These are phyloP conservation scores for Peromyscus melanophrys DNA, from an alignment of 2,797 vertebrate genomes.

Conservation along the genomic window DNA sequence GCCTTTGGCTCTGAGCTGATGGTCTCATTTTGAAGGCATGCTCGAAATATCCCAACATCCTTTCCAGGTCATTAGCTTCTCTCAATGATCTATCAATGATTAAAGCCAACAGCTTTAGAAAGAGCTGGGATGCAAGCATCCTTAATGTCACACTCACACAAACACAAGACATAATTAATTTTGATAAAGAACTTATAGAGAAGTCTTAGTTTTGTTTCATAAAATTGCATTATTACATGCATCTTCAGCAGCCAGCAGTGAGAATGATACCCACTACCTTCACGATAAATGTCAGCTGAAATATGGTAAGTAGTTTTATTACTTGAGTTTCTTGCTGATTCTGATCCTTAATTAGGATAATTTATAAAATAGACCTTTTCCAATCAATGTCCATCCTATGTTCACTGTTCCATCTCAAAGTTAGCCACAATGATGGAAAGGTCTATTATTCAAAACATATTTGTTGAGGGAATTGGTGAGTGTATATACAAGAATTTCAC, in stretches of 20 bases:
- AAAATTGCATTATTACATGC: slow-evolving; percentile 32
- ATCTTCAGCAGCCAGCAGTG: not conserved
- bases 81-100: slow-evolving; percentile 34
- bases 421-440: not conserved
- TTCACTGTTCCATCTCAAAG: not conserved
- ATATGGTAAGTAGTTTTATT: not conserved
- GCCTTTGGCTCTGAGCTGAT: slow-evolving; percentile 61
- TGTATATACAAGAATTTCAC: not conserved
- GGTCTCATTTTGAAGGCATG: slow-evolving; percentile 71
- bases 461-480: not conserved
- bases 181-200: slow-evolving; percentile 12
- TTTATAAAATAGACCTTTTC: not conserved
- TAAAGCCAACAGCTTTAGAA: slow-evolving; percentile 70
- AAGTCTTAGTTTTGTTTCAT: slow-evolving; percentile 21
- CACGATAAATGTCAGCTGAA: not conserved
- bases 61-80: slow-evolving; percentile 69
- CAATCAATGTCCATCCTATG: not conserved
- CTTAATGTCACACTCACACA: not conserved
- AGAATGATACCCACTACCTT: not conserved
- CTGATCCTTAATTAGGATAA: not conserved
- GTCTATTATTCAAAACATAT: not conserved
- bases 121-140: slow-evolving; percentile 17
- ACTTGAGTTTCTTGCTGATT: not conserved
- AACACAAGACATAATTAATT: slow-evolving; percentile 33
- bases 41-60: slow-evolving; percentile 60